phyloP scores from a whole-genome alignment of 2,113 vertebrate species.

The Aphyosemion australe region DNA sequence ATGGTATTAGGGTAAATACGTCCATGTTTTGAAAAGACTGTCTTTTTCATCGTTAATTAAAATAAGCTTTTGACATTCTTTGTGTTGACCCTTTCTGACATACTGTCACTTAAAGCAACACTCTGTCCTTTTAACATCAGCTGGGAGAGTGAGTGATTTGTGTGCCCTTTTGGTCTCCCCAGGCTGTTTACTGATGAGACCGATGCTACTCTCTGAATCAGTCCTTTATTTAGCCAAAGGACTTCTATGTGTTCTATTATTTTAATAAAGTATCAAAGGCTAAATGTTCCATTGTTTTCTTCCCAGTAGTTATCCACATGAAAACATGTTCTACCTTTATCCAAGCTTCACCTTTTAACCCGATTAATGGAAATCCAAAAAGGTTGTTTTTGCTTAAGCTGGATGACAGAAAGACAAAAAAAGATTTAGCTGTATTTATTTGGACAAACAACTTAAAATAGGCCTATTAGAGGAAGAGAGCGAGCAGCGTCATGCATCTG shows the following conservation, averaged over 20 bases:
- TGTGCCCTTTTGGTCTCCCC: constrained; percentile 56
- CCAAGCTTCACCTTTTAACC: background rate
- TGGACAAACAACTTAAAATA: background rate
- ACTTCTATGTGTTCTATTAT: constrained; percentile 21
- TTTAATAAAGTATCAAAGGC: constrained; percentile 1
- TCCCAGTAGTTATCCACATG: background rate
- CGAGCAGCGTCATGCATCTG: no score
- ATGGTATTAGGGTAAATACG: no score
- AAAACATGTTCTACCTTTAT: background rate
- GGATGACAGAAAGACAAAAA: background rate
- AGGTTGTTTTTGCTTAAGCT: background rate
- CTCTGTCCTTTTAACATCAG: constrained; percentile 47
- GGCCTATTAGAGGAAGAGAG: no score
- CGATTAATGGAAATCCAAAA: background rate
- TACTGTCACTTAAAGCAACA: constrained; percentile 48
- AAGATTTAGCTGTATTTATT: background rate
- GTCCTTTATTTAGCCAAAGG: constrained; percentile 45
- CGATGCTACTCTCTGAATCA: constrained; percentile 40
- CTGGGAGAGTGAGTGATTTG: constrained; percentile 62
- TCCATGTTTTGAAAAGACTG: no score
- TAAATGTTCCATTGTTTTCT: background rate
- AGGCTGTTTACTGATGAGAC: constrained; percentile 70
- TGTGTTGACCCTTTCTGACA: constrained; percentile 29
- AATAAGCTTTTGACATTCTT: constrained; percentile 40
- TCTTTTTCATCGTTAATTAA: constrained; percentile 22